Conservation (phyloP, 2,113 vertebrate species). For the Ictalurus punctatus region DNA sequence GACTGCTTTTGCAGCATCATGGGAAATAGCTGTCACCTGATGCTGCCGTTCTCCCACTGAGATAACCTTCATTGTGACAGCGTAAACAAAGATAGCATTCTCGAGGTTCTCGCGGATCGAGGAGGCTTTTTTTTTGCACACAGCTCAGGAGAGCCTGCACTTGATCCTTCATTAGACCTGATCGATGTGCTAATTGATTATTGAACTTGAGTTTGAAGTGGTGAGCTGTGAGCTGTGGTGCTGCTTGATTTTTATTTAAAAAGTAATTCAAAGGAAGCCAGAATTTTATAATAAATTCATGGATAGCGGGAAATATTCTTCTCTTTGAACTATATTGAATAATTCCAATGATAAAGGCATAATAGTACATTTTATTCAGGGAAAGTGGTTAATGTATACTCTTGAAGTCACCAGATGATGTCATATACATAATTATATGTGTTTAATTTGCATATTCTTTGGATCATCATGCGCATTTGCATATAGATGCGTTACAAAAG, state of each 20-base stretch:
- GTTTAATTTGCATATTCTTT: background rate
- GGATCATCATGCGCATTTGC: background rate
- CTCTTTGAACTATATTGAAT: background rate
- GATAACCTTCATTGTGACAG: slow-evolving; percentile 98
- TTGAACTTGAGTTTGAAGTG: slow-evolving; percentile 40
- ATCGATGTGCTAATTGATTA: slow-evolving; percentile 69
- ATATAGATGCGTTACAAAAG: background rate
- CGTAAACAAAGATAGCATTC: slow-evolving; percentile 80
- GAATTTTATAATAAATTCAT: background rate
- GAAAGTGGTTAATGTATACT: background rate
- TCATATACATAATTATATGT: background rate
- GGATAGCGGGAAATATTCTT: background rate
- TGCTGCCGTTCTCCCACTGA: slow-evolving; percentile 82
- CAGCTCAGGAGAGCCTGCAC: slow-evolving; percentile 42
- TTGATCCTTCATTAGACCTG: slow-evolving; percentile 71
- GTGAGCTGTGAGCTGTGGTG: slow-evolving; percentile 7
- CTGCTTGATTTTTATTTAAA: background rate
- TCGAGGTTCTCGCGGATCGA: slow-evolving; percentile 54
- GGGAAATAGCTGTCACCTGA: slow-evolving; percentile 98
- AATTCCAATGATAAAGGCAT: background rate
- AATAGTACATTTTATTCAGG: background rate
- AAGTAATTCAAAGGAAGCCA: background rate
- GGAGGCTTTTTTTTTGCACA: slow-evolving; percentile 44
- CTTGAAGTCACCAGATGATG: background rate
- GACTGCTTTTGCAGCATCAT: slow-evolving; percentile 93